Conservation (phyloP, 2,797 vertebrate species). For the Pseudochaenichthys georgianus region DNA sequence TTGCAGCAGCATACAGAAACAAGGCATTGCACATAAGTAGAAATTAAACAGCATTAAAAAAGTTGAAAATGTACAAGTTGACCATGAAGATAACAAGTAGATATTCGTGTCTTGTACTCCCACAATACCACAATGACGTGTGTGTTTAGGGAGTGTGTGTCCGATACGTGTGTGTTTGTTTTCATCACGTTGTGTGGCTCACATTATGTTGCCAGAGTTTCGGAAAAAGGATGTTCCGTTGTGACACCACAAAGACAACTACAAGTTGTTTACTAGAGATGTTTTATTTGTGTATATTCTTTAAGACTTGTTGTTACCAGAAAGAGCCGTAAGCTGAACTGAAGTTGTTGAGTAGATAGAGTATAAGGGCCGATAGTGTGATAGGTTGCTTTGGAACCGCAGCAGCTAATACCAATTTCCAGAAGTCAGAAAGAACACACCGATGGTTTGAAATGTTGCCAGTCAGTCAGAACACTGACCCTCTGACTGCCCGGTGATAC, state of each 20-base stretch:
- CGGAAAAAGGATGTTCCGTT: too few species aligned
- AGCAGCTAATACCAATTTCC: constrained; percentile 26
- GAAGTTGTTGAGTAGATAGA: background rate
- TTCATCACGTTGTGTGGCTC: background rate
- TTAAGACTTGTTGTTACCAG: background rate
- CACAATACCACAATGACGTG: too few species aligned
- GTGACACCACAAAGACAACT: too few species aligned
- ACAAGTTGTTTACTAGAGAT: too few species aligned
- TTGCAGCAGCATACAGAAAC: too few species aligned
- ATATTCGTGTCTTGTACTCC: too few species aligned
- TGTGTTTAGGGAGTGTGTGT: too few species aligned
- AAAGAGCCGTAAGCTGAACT: background rate
- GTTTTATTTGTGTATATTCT: background rate
- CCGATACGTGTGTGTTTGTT: background rate
- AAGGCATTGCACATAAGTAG: too few species aligned
- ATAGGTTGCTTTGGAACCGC: constrained; percentile 21
- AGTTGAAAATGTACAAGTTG: too few species aligned
- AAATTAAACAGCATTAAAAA: too few species aligned
- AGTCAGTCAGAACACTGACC: constrained; percentile 24
- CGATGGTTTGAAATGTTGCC: constrained; percentile 4
- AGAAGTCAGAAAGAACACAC: constrained; percentile 8
- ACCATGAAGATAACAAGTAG: too few species aligned
- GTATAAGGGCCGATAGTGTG: background rate
- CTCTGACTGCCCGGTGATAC: constrained; percentile 6
- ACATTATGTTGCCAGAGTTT: too few species aligned